Percentiles rank a stretch among this genome's conserved stretches.
Conservation (phyloP, 2,888 invertebrate species). For the Lathronympha strigana region DNA sequence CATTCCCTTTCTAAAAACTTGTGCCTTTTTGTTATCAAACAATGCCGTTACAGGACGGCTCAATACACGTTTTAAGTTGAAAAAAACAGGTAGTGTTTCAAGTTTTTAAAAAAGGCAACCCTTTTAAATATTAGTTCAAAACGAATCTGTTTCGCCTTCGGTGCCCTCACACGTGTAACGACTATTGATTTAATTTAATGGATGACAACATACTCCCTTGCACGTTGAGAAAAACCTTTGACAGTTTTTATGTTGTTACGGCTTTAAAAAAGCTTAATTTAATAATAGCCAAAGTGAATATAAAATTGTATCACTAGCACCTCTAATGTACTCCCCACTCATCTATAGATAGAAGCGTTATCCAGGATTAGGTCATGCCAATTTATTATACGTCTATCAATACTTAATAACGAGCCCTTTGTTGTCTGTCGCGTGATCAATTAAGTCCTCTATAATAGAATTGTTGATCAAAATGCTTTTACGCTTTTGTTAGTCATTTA, state of each 20-base stretch:
- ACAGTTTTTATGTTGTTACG: background rate
- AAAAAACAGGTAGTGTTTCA: no score
- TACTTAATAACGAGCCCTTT: background rate
- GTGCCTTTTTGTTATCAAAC: no score
- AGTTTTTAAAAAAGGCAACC: no score
- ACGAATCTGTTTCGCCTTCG: background rate
- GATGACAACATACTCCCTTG: background rate
- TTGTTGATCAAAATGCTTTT: background rate
- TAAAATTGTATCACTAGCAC: background rate
- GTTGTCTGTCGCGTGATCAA: background rate
- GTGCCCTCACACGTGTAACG: constrained; percentile 2
- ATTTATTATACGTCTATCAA: background rate
- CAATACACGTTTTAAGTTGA: no score
- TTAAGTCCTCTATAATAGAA: background rate
- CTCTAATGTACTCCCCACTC: background rate
- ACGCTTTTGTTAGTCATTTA: background rate
- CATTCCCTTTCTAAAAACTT: no score
- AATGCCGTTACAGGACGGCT: no score
- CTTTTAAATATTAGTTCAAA: no score
- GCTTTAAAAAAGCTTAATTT: background rate
- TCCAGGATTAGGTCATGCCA: background rate
- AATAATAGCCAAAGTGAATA: background rate
- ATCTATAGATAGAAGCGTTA: background rate
- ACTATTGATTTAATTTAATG: constrained; percentile 14
- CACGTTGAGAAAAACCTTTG: background rate